These are phyloP conservation scores for Motacilla tschutschensis DNA, from an alignment of 2,113 vertebrate genomes.

Conservation along the genomic window DNA sequence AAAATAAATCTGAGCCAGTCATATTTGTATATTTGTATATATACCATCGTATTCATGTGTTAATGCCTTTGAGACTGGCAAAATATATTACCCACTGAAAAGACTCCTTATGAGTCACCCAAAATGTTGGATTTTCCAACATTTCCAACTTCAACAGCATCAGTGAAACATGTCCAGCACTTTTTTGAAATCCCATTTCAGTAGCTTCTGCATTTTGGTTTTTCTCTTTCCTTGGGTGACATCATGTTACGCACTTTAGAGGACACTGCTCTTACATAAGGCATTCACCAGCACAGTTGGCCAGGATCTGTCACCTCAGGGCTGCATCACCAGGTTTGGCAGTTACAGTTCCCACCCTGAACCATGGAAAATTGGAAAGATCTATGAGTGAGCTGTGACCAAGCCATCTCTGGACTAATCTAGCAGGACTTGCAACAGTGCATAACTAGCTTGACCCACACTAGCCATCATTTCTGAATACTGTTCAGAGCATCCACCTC, in stretches of 20 bases:
- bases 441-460: not conserved
- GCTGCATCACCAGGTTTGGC: not conserved
- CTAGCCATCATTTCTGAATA: not conserved
- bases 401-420: not conserved
- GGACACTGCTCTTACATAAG: fast-evolving
- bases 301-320: not conserved
- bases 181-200: not conserved
- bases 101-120: not conserved
- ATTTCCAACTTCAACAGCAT: not conserved
- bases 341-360: not conserved
- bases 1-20: not conserved
- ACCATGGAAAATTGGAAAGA: not conserved
- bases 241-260: not conserved
- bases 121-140: not conserved
- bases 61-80: not conserved
- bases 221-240: not conserved
- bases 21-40: not conserved
- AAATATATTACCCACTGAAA: not conserved
- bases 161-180: not conserved
- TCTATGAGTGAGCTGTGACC: not conserved
- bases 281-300: not conserved
- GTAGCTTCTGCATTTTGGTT: not conserved
- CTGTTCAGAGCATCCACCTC: not conserved
- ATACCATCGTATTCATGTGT: not conserved
- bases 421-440: not conserved